A percentile compares a stretch with the other conserved stretches of the same genome.
Conservation (phyloP, 2,888 invertebrate genomes). For the Hesperia comma region DNA sequence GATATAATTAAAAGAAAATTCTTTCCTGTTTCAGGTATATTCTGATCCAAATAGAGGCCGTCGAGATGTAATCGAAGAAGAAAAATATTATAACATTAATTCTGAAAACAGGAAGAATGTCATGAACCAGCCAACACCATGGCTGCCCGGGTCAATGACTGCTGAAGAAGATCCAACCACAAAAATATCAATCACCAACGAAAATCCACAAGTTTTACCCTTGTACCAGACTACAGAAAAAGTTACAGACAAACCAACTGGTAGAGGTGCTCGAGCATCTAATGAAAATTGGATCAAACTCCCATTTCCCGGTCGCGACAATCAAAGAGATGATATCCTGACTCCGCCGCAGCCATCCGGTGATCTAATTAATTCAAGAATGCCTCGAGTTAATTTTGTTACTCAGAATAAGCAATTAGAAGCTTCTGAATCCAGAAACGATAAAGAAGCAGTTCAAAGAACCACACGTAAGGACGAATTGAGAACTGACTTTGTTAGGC, state of each 20-base stretch:
- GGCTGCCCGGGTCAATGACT: constrained; percentile 73
- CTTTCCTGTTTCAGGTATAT: constrained; percentile 51
- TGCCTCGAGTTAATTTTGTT: constrained; percentile 87
- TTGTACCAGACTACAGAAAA: constrained; percentile 73
- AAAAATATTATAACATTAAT: constrained; percentile 71
- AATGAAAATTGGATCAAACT: constrained; percentile 86
- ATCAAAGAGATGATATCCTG: constrained; percentile 71
- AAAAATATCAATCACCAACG: constrained; percentile 70
- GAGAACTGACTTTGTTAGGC: constrained; percentile 76
- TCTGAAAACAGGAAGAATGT: constrained; percentile 58
- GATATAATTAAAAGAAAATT: neutral
- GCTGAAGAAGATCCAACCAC: constrained; percentile 73
- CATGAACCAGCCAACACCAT: constrained; percentile 59
- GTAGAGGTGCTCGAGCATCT: constrained; percentile 84
- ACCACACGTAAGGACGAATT: constrained; percentile 70
- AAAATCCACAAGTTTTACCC: constrained; percentile 60
- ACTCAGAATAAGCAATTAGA: constrained; percentile 84
- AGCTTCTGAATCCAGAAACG: constrained; percentile 78
- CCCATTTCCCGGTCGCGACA: constrained; percentile 75
- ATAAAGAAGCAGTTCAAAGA: constrained; percentile 77
- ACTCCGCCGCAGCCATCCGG: constrained; percentile 81
- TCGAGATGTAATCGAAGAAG: constrained; percentile 78
- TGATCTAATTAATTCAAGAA: constrained; percentile 82
- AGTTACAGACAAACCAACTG: constrained; percentile 80
- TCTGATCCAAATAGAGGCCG: constrained; percentile 63